Conservation (phyloP, 2,797 vertebrate species). For the Limnodromus scolopaceus region DNA sequence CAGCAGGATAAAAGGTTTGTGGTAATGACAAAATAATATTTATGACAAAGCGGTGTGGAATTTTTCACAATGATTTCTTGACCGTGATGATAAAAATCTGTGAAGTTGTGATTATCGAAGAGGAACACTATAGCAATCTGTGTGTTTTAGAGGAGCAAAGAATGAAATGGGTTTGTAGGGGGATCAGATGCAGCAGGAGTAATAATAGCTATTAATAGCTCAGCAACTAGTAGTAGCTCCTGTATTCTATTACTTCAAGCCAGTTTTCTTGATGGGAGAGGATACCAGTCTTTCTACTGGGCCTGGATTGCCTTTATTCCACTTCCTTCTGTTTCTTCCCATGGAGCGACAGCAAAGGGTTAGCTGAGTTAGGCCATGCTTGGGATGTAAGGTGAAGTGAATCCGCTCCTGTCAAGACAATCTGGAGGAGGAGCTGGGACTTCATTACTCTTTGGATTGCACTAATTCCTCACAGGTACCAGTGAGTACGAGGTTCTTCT, state of each 20-base stretch:
- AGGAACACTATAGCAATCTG: background rate
- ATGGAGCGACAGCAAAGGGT: background rate
- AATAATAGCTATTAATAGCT: background rate
- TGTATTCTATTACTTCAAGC: background rate
- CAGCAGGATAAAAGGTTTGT: background rate
- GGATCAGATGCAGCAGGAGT: background rate
- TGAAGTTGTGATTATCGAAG: background rate
- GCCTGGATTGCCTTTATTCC: background rate
- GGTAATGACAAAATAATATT: background rate
- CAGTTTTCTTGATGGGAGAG: background rate
- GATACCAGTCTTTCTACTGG: background rate
- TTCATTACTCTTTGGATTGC: background rate
- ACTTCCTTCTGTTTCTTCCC: background rate
- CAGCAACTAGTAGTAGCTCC: background rate
- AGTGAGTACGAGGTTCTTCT: background rate
- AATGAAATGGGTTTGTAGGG: background rate
- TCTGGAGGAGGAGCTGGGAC: background rate
- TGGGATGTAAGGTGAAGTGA: background rate
- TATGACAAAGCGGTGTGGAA: background rate
- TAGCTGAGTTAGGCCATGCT: background rate
- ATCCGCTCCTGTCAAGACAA: background rate
- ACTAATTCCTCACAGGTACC: background rate
- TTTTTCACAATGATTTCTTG: background rate
- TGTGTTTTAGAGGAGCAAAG: background rate
- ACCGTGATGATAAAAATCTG: background rate